These are phyloP conservation scores for Clavelina lepadiformis DNA, from an alignment of 23 tunicate genomes.

Conservation along the genomic window DNA sequence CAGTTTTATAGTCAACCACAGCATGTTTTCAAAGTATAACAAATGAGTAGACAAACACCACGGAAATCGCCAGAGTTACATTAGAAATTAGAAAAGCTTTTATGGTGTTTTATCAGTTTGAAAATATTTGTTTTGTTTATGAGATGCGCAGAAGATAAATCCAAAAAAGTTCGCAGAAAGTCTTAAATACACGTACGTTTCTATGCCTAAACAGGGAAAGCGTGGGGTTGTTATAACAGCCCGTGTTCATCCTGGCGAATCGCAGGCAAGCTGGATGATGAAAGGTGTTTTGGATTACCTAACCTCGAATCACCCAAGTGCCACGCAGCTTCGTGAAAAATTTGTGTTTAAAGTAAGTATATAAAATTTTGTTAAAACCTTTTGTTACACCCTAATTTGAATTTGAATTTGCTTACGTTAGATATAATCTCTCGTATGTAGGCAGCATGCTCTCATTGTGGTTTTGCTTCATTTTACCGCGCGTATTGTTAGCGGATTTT, in stretches of 20 bases:
- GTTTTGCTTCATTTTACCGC: not conserved
- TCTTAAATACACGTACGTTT: not conserved
- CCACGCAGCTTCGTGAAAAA: slow-evolving; percentile 54
- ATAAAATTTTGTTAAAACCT: not conserved
- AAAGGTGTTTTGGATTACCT: slow-evolving; percentile 85
- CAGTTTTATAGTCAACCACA: too few species aligned
- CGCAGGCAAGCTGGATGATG: slow-evolving; percentile 98
- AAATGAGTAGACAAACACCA: too few species aligned
- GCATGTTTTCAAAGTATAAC: too few species aligned
- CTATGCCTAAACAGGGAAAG: slow-evolving; percentile 75
- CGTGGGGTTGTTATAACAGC: slow-evolving; percentile 83
- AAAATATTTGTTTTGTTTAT: too few species aligned
- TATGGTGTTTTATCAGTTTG: too few species aligned
- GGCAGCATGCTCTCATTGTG: not conserved
- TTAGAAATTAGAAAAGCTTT: too few species aligned
- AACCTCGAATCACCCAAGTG: slow-evolving; percentile 55
- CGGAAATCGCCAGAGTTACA: too few species aligned
- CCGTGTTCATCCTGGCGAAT: slow-evolving; percentile 91
- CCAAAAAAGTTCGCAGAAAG: not conserved
- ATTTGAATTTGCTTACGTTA: too few species aligned
- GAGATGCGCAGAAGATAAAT: too few species aligned
- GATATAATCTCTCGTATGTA: not conserved
- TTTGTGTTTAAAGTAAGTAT: slow-evolving; percentile 74
- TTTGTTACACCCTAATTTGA: too few species aligned
- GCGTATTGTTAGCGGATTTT: not conserved